Base-by-base conservation (phyloP, 2,113 vertebrate genomes). In the Romanogobio albipinnatus region DNA sequence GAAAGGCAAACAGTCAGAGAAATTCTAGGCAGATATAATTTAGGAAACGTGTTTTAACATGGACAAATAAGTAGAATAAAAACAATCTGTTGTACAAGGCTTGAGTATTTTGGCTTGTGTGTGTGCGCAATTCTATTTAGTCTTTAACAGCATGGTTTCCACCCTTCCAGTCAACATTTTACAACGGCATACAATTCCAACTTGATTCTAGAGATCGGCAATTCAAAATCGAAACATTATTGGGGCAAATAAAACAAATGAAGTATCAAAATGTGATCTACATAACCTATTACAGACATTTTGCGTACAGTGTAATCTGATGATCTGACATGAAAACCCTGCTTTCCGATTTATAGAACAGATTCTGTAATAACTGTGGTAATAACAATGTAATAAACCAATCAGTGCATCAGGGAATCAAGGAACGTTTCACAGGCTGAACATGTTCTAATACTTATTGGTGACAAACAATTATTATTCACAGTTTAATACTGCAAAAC, bases 11-110 rank as follows among this genome's bases (percentile, higher is more conserved):
- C 11, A 59, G 33, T 39, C 33, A 59, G 22, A 75, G n/a, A 75
- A 51, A 61, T 62, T 24, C 56, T 11, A 56, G 19, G 8, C 36
- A 64, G 58, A 61, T 64, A 26, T 62, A 51, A 76, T 76, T 56
- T 59, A 79, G n/a, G 45, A 77, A 39, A 77, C 9, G 33, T 39
- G 75, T 58, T 58, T 22, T 39, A 66, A 68, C n/a, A 78, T 61
- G 53, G 56, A 80, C 24, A 81, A 68, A 81, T 47, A 62, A 26
- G n/a, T 26, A 47, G 76, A 61, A 61, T 76, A 45, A 80, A 59
- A 80, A 53, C 36, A 62, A 62, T 62, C 29, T 59, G 29, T 43
- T 61, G 22, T 61, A 22, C 33, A 43, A 78, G 56, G 53, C n/a
- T 61, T 14, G 4, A 56, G 51, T 77, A 22, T 61, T 58, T 76